Percentiles rank a stretch among this genome's conserved stretches.
phyloP scores from a whole-genome alignment of 2,888 invertebrate species.

The Eumacrocentrus americanus region DNA sequence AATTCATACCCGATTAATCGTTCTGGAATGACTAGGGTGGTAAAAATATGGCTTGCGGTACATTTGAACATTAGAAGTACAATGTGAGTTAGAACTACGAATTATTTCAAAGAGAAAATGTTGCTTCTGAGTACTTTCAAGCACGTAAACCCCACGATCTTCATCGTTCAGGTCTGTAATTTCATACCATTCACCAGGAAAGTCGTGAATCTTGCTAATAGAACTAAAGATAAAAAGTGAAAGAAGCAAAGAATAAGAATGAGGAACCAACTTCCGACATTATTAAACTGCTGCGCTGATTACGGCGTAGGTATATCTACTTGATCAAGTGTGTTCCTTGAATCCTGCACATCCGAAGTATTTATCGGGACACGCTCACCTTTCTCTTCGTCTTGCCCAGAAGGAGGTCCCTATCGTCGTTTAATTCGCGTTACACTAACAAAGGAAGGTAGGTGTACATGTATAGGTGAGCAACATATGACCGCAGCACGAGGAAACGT shows the following conservation, averaged over 20 bases:
- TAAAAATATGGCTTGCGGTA: background rate
- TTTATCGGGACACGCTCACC: conserved; percentile 23
- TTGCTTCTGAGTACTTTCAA: background rate
- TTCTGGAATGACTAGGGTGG: background rate
- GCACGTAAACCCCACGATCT: background rate
- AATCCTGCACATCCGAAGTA: conserved; percentile 26
- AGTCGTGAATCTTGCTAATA: too few relatives aligned
- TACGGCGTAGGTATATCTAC: too few relatives aligned
- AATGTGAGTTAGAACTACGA: background rate
- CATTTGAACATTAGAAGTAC: background rate
- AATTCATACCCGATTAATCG: background rate
- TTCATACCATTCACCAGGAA: too few relatives aligned
- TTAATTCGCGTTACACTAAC: background rate
- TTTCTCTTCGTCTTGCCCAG: background rate
- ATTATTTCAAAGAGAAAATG: background rate
- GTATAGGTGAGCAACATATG: background rate
- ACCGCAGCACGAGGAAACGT: background rate
- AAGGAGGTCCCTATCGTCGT: background rate
- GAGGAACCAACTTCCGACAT: conserved; percentile 18
- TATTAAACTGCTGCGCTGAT: conserved; percentile 21
- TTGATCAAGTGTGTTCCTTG: too few relatives aligned
- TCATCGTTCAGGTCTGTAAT: too few relatives aligned
- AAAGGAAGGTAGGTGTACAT: background rate
- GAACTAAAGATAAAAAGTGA: background rate
- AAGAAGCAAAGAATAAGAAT: conserved; percentile 18